Conservation (phyloP, 35 echinoderm and acorn worm species). For the Ophioderma brevispina region DNA sequence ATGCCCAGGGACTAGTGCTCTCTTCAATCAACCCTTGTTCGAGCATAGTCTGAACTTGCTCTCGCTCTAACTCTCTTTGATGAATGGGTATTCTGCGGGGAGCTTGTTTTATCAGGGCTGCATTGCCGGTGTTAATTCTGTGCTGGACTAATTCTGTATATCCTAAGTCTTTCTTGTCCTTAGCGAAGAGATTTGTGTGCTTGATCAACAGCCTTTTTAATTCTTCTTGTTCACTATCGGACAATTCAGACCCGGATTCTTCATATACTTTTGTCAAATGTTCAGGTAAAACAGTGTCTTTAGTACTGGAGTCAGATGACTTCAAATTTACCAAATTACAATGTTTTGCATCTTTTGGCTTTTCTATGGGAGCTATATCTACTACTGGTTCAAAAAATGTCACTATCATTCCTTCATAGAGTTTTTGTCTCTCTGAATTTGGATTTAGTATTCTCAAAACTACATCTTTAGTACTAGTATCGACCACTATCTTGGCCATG, state of each 20-base stretch:
- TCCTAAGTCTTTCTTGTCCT: neutral
- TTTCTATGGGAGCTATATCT: neutral
- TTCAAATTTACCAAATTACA: neutral
- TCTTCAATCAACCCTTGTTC: neutral
- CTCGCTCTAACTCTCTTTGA: slow-evolving; percentile 41
- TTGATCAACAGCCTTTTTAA: neutral
- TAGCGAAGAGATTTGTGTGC: neutral
- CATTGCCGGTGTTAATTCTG: neutral
- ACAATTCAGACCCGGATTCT: neutral
- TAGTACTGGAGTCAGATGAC: neutral
- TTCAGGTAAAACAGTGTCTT: neutral
- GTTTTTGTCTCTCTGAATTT: neutral
- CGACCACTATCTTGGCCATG: neutral
- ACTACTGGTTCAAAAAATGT: neutral
- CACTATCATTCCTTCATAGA: neutral
- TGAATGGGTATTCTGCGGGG: slow-evolving; percentile 40
- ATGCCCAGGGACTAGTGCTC: slow-evolving; percentile 26
- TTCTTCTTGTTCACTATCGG: neutral
- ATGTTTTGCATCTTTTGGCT: neutral
- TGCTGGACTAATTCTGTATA: neutral
- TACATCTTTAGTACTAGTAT: neutral
- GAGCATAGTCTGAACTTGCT: slow-evolving; percentile 40
- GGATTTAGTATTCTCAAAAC: neutral
- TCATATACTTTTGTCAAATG: neutral
- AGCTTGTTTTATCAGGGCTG: neutral